Evolutionary conservation across 2,888 invertebrate genomes (phyloP), one percentile per base, ranked within the genome.

Genomic region (Diarsia rubi): DNA sequence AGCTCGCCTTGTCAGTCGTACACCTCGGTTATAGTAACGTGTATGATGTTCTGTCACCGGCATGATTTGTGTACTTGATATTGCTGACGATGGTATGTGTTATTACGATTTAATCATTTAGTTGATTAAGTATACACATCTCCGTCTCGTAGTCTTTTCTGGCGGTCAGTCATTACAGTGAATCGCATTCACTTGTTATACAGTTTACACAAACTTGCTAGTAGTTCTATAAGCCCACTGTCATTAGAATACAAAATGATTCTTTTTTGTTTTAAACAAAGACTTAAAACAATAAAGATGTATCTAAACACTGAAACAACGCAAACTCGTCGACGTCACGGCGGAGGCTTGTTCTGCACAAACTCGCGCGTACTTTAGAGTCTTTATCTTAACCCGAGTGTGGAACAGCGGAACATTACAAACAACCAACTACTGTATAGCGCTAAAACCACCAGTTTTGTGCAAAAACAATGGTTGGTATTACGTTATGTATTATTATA

Each of bases 281-380:
- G 6, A 31, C 31, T 49, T 63, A 76, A 14, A 64, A 59, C 75
- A 70, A 52, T 31, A 70, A 59, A 49, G 47, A 59, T 69, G 14
- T 75, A n/a, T 24, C 24, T 44, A 59, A 69, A 75, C 42, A 31
- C 19, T n/a, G 57, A 59, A 59, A 68, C 42, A 44, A n/a, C 24
- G 69, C 42, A 24, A 47, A 24, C 49, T 16, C 21, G 4, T 47
- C 19, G 57, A 24, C 42, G n/a, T 42, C n/a, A 57, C 19, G 27
- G 16, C 44, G n/a, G 44, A 5, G 27, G 42, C 21, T 52, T 27
- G 70, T 11, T 49, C 54, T 16, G 42, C 21, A 31, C 31, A 24
- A 45, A 16, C 65, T 45, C n/a, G 37, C 45, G 37, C n/a, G 42
- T 27, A 52, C 52, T 19, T 8, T 0, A 21, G 65, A 45, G 59